These are phyloP conservation scores for Pyrgilauda ruficollis DNA, from an alignment of 2,113 vertebrate genomes.

Conservation along the genomic window DNA sequence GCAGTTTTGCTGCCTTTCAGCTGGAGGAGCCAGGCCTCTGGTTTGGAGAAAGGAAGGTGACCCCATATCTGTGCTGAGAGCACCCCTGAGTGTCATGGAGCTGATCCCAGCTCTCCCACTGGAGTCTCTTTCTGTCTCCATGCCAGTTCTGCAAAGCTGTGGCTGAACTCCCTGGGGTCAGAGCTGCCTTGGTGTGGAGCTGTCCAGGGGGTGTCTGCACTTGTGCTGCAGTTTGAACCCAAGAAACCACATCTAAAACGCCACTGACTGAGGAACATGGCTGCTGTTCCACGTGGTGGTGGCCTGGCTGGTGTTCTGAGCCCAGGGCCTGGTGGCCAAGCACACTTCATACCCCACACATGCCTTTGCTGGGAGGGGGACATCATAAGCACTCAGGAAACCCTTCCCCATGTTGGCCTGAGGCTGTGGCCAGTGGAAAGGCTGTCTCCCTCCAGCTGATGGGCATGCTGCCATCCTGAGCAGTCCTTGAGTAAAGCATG, in stretches of 20 bases:
- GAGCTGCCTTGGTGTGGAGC: neutral
- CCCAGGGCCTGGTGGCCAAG: neutral
- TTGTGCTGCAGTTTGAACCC: neutral
- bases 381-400: neutral
- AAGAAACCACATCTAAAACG: neutral
- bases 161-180: neutral
- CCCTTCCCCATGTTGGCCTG: neutral
- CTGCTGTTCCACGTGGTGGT: fast-evolving
- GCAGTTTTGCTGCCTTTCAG: neutral
- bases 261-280: neutral
- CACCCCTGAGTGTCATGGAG: neutral
- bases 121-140: neutral
- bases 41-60: neutral
- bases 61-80: neutral
- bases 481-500: neutral
- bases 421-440: neutral
- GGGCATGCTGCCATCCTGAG: neutral
- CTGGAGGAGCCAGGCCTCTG: neutral
- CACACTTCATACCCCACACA: neutral
- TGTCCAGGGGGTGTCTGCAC: neutral
- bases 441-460: neutral
- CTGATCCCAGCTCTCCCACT: neutral
- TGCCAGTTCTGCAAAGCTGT: neutral
- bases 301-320: neutral
- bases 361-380: neutral